These are phyloP conservation scores for Hydrophis major DNA, from an alignment of 2,797 vertebrate genomes.

Conservation along the genomic window DNA sequence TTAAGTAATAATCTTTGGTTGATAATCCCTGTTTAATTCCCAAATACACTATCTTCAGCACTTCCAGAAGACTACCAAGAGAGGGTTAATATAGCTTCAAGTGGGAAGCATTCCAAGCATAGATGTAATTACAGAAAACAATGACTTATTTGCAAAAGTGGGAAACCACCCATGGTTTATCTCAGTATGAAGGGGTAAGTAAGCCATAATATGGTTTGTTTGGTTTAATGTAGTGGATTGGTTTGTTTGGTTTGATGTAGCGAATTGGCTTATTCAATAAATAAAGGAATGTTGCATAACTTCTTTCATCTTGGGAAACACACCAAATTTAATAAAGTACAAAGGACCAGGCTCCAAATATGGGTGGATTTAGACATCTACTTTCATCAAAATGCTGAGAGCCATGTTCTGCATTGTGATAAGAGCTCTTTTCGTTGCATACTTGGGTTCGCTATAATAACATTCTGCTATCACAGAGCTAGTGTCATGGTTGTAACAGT, in stretches of 20 bases:
- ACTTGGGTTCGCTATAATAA: neutral
- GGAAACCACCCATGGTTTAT: neutral
- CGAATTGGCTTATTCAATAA: neutral
- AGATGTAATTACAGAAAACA: neutral
- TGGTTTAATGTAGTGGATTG: neutral
- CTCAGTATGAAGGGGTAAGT: neutral
- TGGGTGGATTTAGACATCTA: neutral
- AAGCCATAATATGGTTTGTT: neutral
- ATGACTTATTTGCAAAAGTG: neutral
- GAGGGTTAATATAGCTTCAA: neutral
- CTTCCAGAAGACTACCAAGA: neutral
- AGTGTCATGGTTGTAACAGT: neutral
- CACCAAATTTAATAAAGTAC: neutral
- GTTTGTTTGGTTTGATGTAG: neutral
- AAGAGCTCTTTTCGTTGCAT: neutral
- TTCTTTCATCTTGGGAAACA: neutral
- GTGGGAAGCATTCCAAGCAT: neutral
- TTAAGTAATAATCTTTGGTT: neutral
- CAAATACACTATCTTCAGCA: neutral
- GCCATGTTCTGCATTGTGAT: neutral
- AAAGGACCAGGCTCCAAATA: neutral
- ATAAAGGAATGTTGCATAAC: neutral
- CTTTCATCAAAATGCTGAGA: neutral
- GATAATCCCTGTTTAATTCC: neutral
- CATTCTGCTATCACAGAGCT: neutral